Evolutionary conservation across 2,888 invertebrate genomes (phyloP), one percentile per base, ranked within the genome.

Genomic region (Orthonychiurus folsomi): DNA sequence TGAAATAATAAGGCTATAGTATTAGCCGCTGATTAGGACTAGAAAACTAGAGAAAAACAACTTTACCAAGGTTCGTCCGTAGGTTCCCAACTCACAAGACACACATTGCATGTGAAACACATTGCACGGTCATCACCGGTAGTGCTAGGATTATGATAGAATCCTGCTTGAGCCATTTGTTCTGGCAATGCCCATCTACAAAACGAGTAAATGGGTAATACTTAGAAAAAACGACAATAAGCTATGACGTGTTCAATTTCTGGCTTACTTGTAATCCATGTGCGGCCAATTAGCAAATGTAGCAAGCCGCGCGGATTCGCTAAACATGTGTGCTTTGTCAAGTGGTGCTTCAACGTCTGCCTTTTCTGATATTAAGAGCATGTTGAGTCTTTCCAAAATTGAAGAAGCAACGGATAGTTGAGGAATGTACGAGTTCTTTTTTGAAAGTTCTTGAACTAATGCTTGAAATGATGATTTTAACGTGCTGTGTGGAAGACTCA

Each of bases 121-220:
- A 94, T 89, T 5, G 93, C 94, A 67, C 94, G 83, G 79, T 95
- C 95, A 76, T 93, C 93, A 2, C 93, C 93, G 27, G 87, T 85
- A 2, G 86, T 83, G 61, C 90, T 88, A 0, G 94, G 93, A 77
- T 93, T 91, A 78, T 94, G 93, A 79, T 93, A 95, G 79, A 95
- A 95, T 20, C 95, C 95, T 1, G 94, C 94, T 76, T 94, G 93
- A 3, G 94, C 93, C 94, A 95, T 94, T 76, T 92, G 91, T 73
- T 92, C 91, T 0, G 94, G 94, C 63, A 93, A 77, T 3, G 94
- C 94, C 93, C 94, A 95, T 78, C 91, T 91, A 75, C 50, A 76
- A 75, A 48, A 57, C 27, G 59, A 53, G 55, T 54, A 55, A 54
- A 56, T 25, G 26, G 15, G 21, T 61, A 3, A 20, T 15, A 18